These are phyloP conservation scores for Steromphala cineraria DNA, from an alignment of 2,888 invertebrate genomes.

Conservation along the genomic window DNA sequence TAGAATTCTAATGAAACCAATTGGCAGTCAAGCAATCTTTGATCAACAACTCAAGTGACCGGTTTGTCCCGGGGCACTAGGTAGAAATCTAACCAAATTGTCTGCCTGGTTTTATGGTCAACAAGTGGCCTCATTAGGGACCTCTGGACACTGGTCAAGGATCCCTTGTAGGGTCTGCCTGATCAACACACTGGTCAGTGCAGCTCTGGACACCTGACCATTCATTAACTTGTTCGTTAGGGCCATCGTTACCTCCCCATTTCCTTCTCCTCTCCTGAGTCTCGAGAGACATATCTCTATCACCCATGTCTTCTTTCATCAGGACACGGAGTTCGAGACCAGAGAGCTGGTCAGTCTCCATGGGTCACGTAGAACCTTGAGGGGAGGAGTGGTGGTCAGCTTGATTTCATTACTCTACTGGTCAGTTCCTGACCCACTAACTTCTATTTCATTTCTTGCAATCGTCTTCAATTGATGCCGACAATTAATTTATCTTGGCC, in stretches of 20 bases:
- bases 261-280: not conserved
- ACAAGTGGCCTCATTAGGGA: constrained; percentile 15
- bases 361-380: too few species aligned
- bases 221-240: constrained; percentile 9
- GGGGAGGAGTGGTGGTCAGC: too few species aligned
- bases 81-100: not conserved
- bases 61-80: not conserved
- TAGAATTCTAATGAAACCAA: not conserved
- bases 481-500: too few species aligned
- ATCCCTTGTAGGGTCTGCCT: not conserved
- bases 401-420: too few species aligned
- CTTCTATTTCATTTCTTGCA: too few species aligned
- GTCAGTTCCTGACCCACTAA: too few species aligned
- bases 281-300: not conserved
- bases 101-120: not conserved
- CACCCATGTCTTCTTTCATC: not conserved
- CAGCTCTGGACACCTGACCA: not conserved
- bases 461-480: too few species aligned
- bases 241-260: constrained; percentile 4
- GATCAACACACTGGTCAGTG: constrained; percentile 4
- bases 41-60: constrained; percentile 4
- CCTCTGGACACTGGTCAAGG: constrained; percentile 3
- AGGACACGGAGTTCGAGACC: not conserved
- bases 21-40: not conserved
- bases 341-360: not conserved